Base-by-base conservation (phyloP, 2,888 invertebrate genomes). In the Leptarthrus brevirostris region DNA sequence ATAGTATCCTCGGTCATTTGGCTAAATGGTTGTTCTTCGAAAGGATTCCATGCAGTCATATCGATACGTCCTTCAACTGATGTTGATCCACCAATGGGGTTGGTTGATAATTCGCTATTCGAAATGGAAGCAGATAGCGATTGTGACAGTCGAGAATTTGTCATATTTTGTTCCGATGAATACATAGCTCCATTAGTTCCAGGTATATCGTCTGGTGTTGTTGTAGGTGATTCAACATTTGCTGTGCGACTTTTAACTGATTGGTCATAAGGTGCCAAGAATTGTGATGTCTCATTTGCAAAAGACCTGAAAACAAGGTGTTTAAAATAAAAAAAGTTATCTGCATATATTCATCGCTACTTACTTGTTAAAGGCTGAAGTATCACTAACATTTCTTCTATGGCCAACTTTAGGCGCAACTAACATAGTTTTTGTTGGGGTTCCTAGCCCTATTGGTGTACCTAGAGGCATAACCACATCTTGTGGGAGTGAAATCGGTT, bases 351-450 rank as follows among this genome's bases (percentile, higher is more conserved):
- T 75, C 74, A 77, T 76, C 22, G 72, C 30, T 73, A 56, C 88
- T 86, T 86, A 92, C 92, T 92, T 92, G 82, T 91, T 92, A 81
- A 93, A 93, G 78, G 93, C 92, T 72, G 92, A 92, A 1, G 94
- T 94, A 81, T 94, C 94, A 81, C 93, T 93, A 84, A 93, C 92
- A 83, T 94, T 93, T 74, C 94, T 87, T 71, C 94, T 86, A 82
- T 94, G 94, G 5, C 90, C 89, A 52, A 75, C 79, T 77, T 83
- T 83, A 6, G 83, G 83, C 49, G 84, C 81, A 34, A 81, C 80
- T 16, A 85, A 77, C 79, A 84, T 80, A 34, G 80, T 79, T 75
- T 82, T 83, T 6, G 83, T 82, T 47, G 83, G 83, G 44, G 83
- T 81, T 40, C 78, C 80, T n/a, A 58, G 6, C 18, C 18, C 58